Conservation (phyloP, 2,113 vertebrate species). For the Heloderma charlesbogerti region DNA sequence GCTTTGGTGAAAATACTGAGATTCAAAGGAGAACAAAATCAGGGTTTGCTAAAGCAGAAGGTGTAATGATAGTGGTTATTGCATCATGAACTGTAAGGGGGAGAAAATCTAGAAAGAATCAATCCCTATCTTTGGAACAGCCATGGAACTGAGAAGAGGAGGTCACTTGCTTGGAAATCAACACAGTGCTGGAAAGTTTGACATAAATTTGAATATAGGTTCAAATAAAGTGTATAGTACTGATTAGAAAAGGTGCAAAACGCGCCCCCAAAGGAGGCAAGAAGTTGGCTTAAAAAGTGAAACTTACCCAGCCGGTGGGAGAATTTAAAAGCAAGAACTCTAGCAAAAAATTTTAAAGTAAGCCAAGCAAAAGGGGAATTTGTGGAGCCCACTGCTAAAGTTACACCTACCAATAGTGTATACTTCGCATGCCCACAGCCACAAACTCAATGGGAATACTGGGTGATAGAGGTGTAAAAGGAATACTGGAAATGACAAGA, state of each 20-base stretch:
- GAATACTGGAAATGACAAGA: not conserved
- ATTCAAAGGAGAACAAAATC: too few relatives aligned
- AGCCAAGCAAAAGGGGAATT: not conserved
- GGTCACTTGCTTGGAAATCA: too few relatives aligned
- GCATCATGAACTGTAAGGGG: too few relatives aligned
- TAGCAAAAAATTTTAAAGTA: not conserved
- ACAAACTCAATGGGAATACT: not conserved
- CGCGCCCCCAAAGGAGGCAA: not conserved
- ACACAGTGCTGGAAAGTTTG: too few relatives aligned
- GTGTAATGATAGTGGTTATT: too few relatives aligned
- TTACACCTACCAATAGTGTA: not conserved
- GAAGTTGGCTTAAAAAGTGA: not conserved
- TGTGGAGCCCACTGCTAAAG: not conserved
- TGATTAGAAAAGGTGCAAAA: not conserved
- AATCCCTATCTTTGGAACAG: too few relatives aligned
- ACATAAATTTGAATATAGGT: too few relatives aligned
- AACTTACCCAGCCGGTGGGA: not conserved
- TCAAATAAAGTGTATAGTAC: too few relatives aligned
- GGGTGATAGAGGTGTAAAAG: not conserved
- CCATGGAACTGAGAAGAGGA: too few relatives aligned
- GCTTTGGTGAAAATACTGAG: not conserved
- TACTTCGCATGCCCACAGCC: not conserved
- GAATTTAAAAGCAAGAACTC: not conserved
- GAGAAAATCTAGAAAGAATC: too few relatives aligned
- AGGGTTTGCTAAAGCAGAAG: too few relatives aligned